These are phyloP conservation scores for Pangasius larnaudii DNA, from an alignment of 2,797 vertebrate genomes.

Conservation along the genomic window DNA sequence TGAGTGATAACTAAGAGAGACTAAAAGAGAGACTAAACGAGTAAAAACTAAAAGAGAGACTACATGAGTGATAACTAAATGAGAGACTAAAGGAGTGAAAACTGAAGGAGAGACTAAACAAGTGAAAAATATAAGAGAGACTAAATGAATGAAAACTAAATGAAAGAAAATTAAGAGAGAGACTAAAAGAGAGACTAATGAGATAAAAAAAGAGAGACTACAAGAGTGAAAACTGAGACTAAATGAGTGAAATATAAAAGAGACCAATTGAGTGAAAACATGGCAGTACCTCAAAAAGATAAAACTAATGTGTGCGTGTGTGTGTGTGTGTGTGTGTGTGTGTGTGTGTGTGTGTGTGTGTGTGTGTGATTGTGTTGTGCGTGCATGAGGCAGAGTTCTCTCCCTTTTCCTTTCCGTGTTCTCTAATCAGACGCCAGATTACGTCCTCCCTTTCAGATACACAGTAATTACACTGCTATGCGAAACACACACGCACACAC, in stretches of 20 bases:
- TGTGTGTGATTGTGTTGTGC: not conserved
- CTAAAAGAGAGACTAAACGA: not conserved
- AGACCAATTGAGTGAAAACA: not conserved
- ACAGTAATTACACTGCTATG: constrained; percentile 91
- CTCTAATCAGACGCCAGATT: constrained; percentile 94
- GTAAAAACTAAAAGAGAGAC: not conserved
- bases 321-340: constrained; percentile 24
- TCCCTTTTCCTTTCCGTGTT: constrained; percentile 78
- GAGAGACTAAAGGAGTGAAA: not conserved
- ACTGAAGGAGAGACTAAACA: not conserved
- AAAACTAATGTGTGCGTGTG: not conserved
- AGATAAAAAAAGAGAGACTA: not conserved
- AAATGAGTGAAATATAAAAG: not conserved
- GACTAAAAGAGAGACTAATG: not conserved
- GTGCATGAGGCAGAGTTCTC: constrained; percentile 75
- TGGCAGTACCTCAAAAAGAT: not conserved
- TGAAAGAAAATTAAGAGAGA: not conserved
- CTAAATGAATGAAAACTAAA: not conserved
- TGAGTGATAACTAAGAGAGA: not conserved
- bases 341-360: constrained; percentile 50
- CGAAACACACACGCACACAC: constrained; percentile 60
- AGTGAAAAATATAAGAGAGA: not conserved
- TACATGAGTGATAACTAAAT: not conserved
- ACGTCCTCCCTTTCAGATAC: constrained; percentile 90
- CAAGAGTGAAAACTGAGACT: not conserved